Base-by-base conservation (phyloP, 2,888 invertebrate species). In the Agonopterix arenella region DNA sequence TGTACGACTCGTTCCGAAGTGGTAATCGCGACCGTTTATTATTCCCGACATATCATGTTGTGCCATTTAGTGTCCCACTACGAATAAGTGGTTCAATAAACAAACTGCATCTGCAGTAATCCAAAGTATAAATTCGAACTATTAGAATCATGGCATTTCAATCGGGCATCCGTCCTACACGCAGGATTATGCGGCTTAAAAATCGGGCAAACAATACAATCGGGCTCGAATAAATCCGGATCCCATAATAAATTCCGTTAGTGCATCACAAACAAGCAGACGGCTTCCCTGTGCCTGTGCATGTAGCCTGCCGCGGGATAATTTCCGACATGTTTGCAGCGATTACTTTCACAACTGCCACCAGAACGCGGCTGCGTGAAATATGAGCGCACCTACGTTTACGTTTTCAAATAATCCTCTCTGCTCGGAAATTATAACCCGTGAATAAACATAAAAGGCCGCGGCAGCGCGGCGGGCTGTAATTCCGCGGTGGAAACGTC, bases 371-470 rank as follows among this genome's bases (percentile, higher is more conserved):
- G 69, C 69, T 59, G 67, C 57, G 68, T 84, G 79, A 84, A 80
- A 79, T 83, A 84, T 75, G 73, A 68, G 68, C 67, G 69, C 72
- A 75, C 73, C 76, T 76, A 77, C 76, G 76, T 77, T 80, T 76
- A 79, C 76, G 72, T 77, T 82, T 79, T 71, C 76, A 73, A 81
- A 82, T 84, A 81, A 81, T 84, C 76, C 76, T 70, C 72, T 64
- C 66, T 62, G 62, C 73, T 68, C 54, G 56, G 66, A 74, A 80
- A 83, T 84, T 80, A 84, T 83, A 79, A 80, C 75, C 78, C 73
- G 74, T 73, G 80, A 81, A 81, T 84, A 79, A 74, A 81, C 78
- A 80, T 77, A 80, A 84, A 81, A 76, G 76, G 68, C 70, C 62
- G 62, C 68, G 66, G 67, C 62, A 56, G 62, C 60, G 67, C 68